These are phyloP conservation scores for Aphelocoma californica DNA, from an alignment of 2,797 vertebrate species.

Conservation along the genomic window DNA sequence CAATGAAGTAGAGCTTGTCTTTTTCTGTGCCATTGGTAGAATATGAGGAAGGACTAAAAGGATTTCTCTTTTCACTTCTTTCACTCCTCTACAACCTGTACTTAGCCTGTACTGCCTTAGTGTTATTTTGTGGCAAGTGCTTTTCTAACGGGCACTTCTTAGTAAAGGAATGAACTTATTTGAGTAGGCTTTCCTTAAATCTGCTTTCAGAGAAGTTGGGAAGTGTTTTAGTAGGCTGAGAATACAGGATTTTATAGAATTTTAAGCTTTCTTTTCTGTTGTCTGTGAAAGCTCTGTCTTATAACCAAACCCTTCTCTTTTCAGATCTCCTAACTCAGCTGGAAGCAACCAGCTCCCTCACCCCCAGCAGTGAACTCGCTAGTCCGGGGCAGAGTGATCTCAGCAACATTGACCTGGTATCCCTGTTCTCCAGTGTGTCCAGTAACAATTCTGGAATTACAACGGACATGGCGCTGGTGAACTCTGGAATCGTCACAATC, in stretches of 20 bases:
- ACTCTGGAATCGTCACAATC: conserved; percentile 90
- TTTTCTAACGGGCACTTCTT: background rate
- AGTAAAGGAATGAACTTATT: background rate
- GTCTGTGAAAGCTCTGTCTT: background rate
- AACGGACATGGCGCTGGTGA: conserved; percentile 86
- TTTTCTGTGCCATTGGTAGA: background rate
- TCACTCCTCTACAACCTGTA: background rate
- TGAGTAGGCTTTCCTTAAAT: background rate
- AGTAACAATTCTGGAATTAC: conserved; percentile 75
- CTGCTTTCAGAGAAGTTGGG: background rate
- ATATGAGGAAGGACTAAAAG: background rate
- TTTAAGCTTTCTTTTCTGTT: background rate
- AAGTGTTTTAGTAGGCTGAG: background rate
- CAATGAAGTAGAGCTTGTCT: background rate
- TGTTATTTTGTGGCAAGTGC: background rate
- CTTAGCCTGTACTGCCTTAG: background rate
- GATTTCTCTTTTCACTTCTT: background rate
- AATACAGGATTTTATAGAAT: background rate
- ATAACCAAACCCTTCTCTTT: background rate
- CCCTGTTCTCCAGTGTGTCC: conserved; percentile 87
- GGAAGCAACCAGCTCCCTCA: conserved; percentile 86
- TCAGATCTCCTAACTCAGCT: conserved; percentile 89
- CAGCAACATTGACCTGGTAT: conserved; percentile 88
- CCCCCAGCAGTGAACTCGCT: conserved; percentile 90
- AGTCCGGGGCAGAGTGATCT: conserved; percentile 85